Conservation (phyloP, 2,797 vertebrate species). For the Tapirus indicus region DNA sequence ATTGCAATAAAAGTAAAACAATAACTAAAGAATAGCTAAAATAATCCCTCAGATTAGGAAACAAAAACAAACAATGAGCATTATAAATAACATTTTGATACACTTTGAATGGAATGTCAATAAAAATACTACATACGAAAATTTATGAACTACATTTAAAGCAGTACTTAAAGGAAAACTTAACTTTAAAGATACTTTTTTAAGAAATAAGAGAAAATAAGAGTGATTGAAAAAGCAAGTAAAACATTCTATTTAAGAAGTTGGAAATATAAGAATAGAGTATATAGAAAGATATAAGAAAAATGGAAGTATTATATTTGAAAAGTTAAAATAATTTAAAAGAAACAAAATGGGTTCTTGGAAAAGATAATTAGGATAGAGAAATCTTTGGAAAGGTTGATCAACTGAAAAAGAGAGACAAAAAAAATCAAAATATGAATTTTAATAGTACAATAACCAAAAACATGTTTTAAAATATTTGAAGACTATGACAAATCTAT, state of each 20-base stretch:
- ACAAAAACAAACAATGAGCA: constrained; percentile 21
- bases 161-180: not conserved
- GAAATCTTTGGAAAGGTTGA: not conserved
- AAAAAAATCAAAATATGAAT: not conserved
- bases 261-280: not conserved
- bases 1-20: not conserved
- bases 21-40: not conserved
- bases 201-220: not conserved
- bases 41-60: not conserved
- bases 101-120: not conserved
- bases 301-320: not conserved
- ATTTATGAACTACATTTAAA: not conserved
- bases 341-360: not conserved
- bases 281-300: not conserved
- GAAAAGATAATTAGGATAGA: not conserved
- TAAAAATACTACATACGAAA: not conserved
- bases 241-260: not conserved
- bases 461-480: not conserved
- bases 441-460: not conserved
- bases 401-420: not conserved
- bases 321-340: not conserved
- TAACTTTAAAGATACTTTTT: not conserved
- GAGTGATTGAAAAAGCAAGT: not conserved
- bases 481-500: not conserved
- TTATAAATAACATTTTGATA: not conserved